Conservation (phyloP, 2,888 invertebrate genomes). For the Trimorus sp. region DNA sequence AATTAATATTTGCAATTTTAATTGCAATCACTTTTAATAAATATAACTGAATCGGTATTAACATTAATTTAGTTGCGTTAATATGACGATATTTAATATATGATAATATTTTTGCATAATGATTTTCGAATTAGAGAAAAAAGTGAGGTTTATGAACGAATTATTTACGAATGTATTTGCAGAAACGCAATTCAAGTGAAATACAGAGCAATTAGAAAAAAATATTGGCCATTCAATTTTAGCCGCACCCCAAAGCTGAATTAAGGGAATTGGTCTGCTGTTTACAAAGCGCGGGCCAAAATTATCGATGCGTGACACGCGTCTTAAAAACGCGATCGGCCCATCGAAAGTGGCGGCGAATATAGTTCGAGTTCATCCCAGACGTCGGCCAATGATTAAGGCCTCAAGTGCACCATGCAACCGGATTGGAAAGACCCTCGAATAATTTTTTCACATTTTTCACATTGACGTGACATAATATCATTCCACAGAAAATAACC, state of each 20-base stretch:
- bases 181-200: conserved; percentile 6
- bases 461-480: too few species aligned
- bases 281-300: conserved; percentile 61
- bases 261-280: conserved; percentile 42
- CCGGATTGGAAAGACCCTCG: neutral
- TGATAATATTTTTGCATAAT: too few species aligned
- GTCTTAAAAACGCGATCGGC: conserved; percentile 53
- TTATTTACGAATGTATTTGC: conserved; percentile 4
- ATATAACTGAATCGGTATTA: too few species aligned
- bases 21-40: too few species aligned
- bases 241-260: conserved; percentile 31
- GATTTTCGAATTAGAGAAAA: too few species aligned
- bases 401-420: conserved; percentile 29
- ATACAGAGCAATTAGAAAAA: conserved; percentile 31
- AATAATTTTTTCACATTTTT: neutral
- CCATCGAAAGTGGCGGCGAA: conserved; percentile 42
- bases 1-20: too few species aligned
- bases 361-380: conserved; percentile 38
- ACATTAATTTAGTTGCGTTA: too few species aligned
- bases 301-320: conserved; percentile 59
- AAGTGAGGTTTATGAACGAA: too few species aligned
- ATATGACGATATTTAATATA: too few species aligned
- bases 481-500: too few species aligned
- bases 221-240: conserved; percentile 40
- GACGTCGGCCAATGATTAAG: conserved; percentile 23